These are phyloP conservation scores for Caenorhabditis japonica DNA, from an alignment of 2,888 invertebrate genomes.

Conservation along the genomic window DNA sequence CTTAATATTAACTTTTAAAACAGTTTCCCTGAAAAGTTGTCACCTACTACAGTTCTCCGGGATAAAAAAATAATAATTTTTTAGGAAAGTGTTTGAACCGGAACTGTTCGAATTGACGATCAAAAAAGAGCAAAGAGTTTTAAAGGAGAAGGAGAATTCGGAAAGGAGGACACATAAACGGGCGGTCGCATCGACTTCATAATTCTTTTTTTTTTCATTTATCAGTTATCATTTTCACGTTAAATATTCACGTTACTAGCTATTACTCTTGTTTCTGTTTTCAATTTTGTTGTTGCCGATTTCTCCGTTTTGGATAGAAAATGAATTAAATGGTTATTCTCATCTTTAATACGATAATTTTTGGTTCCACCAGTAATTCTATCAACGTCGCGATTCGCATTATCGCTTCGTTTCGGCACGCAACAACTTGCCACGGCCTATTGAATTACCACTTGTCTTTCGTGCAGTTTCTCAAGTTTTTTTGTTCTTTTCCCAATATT, in stretches of 20 bases:
- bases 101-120: slow-evolving; percentile 71
- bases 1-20: too few species aligned
- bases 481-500: too few species aligned
- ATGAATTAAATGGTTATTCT: too few species aligned
- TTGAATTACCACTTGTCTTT: slow-evolving; percentile 30
- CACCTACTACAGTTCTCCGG: too few species aligned
- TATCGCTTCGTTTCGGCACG: slow-evolving; percentile 5
- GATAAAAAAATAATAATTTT: slow-evolving; percentile 17
- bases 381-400: slow-evolving; percentile 1
- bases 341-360: neutral
- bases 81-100: slow-evolving; percentile 65
- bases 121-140: slow-evolving; percentile 59
- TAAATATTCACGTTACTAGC: slow-evolving; percentile 27
- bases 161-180: slow-evolving; percentile 3
- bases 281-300: slow-evolving; percentile 2
- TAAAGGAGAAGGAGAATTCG: slow-evolving; percentile 35
- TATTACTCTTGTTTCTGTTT: slow-evolving; percentile 15
- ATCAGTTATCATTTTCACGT: too few species aligned
- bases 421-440: neutral
- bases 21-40: too few species aligned
- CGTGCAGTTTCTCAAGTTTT: slow-evolving; percentile 24
- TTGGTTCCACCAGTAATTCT: neutral
- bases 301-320: too few species aligned
- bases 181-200: neutral
- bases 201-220: neutral